These are phyloP conservation scores for Phyllotis vaccarum DNA, from an alignment of 2,797 vertebrate genomes.

Conservation along the genomic window DNA sequence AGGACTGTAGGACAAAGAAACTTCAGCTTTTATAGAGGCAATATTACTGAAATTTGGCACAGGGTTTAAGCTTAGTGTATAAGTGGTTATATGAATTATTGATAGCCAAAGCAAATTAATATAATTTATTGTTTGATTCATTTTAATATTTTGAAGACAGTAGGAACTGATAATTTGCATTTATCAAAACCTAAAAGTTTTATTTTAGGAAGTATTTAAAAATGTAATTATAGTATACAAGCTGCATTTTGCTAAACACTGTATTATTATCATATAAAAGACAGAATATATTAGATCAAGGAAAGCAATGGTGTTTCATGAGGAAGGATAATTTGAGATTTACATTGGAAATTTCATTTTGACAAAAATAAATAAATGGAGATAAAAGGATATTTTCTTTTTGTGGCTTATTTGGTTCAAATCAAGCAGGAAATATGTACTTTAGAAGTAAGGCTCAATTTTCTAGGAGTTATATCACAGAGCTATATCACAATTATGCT, in stretches of 20 bases:
- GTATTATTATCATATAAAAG: not conserved
- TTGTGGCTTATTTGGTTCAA: not conserved
- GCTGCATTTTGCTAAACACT: not conserved
- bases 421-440: not conserved
- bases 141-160: not conserved
- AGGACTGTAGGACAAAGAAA: not conserved
- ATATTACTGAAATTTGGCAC: not conserved
- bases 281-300: not conserved
- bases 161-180: not conserved
- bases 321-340: not conserved
- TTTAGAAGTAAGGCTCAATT: not conserved
- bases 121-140: not conserved
- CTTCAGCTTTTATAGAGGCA: not conserved
- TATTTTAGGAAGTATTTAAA: not conserved
- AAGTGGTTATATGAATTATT: not conserved
- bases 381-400: not conserved
- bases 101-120: not conserved
- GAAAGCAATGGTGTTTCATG: not conserved
- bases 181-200: not conserved
- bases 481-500: not conserved
- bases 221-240: not conserved
- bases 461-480: not conserved
- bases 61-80: not conserved
- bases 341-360: not conserved
- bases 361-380: not conserved